Conservation (phyloP, 1,140 invertebrate species). For the Danaus plexippus region DNA sequence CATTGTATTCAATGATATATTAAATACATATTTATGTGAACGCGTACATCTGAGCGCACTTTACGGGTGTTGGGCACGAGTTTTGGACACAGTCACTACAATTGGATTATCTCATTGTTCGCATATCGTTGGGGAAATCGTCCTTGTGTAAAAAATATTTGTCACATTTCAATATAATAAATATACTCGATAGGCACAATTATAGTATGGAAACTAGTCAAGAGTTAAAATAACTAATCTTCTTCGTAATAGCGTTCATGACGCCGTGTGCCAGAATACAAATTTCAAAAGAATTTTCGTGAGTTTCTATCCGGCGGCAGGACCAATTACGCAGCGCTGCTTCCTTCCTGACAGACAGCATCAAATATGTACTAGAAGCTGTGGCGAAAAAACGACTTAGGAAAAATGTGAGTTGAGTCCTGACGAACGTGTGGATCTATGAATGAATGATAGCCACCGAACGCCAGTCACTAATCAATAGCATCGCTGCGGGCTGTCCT, state of each 20-base stretch:
- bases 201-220: too few species aligned
- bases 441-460: slow-evolving; percentile 51
- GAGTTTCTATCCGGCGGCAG: slow-evolving; percentile 40
- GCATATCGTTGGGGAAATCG: slow-evolving; percentile 19
- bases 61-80: slow-evolving; percentile 50
- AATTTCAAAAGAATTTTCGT: slow-evolving; percentile 30
- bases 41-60: slow-evolving; percentile 46
- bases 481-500: slow-evolving; percentile 35
- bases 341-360: slow-evolving; percentile 55
- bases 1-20: slow-evolving; percentile 1
- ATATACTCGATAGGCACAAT: slow-evolving; percentile 7
- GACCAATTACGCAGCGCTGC: slow-evolving; percentile 48
- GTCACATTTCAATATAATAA: slow-evolving; percentile 19
- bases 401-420: slow-evolving; percentile 31
- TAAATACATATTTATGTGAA: slow-evolving; percentile 11
- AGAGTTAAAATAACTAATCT: too few species aligned
- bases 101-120: slow-evolving; percentile 58
- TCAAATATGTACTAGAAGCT: slow-evolving; percentile 51
- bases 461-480: slow-evolving; percentile 51
- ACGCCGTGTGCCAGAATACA: too few species aligned
- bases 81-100: slow-evolving; percentile 43
- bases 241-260: too few species aligned
- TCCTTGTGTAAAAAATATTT: slow-evolving; percentile 23
- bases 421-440: slow-evolving; percentile 43
- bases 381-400: slow-evolving; percentile 32